Conservation (phyloP, 64 coral and sea anemone species). For the Catalaphyllia jardinei region DNA sequence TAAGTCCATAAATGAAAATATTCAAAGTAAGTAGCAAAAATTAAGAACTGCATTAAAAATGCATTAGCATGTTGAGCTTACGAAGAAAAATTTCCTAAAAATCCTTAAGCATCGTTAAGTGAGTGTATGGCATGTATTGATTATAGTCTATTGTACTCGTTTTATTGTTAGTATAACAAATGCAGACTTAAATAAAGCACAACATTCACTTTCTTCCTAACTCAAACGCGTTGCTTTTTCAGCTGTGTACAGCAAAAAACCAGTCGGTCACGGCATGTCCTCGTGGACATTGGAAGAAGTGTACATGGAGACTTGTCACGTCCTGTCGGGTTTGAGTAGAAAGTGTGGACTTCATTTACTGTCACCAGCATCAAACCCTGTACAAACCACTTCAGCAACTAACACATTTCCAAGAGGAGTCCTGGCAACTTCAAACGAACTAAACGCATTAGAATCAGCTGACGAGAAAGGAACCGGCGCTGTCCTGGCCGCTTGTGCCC, state of each 20-base stretch:
- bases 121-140: too few relatives aligned
- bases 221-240: neutral
- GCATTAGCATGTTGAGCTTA: too few relatives aligned
- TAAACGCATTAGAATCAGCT: neutral
- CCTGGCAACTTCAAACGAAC: neutral
- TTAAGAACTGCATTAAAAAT: too few relatives aligned
- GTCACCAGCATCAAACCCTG: conserved; percentile 53
- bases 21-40: too few relatives aligned
- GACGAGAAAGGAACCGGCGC: neutral
- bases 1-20: too few relatives aligned
- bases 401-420: neutral
- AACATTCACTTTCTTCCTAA: too few relatives aligned
- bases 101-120: too few relatives aligned
- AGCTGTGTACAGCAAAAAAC: conserved; percentile 89
- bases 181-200: too few relatives aligned
- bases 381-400: neutral
- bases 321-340: conserved; percentile 81
- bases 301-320: conserved; percentile 93
- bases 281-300: conserved; percentile 95
- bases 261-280: conserved; percentile 75
- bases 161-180: too few relatives aligned
- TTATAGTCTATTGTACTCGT: too few relatives aligned
- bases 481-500: neutral
- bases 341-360: conserved; percentile 87
- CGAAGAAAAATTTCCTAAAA: too few relatives aligned